phyloP scores from a whole-genome alignment of 1,140 invertebrate species.

The Onthophagus taurus region DNA sequence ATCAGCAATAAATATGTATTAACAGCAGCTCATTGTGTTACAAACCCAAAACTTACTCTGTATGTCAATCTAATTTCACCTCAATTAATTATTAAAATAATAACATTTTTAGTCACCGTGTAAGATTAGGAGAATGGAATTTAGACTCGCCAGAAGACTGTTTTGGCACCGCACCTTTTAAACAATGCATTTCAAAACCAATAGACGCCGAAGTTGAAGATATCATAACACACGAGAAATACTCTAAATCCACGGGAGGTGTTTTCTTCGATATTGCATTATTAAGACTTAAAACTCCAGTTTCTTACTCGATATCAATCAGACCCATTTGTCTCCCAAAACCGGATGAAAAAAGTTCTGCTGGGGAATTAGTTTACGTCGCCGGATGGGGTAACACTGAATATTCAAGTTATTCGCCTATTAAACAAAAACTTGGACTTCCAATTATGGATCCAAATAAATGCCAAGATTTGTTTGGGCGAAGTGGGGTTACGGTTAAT shows the following conservation, averaged over 20 bases:
- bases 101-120: constrained; percentile 34
- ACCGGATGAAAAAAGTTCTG: constrained; percentile 22
- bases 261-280: constrained; percentile 52
- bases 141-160: constrained; percentile 45
- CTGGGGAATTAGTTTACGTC: constrained; percentile 39
- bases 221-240: constrained; percentile 31
- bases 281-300: constrained; percentile 41
- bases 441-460: constrained; percentile 37
- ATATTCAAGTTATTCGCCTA: constrained; percentile 29
- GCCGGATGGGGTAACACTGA: constrained; percentile 59
- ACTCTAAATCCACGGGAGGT: constrained; percentile 36
- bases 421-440: constrained; percentile 34
- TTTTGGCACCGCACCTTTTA: constrained; percentile 23
- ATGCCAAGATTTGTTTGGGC: constrained; percentile 40
- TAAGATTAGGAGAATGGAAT: constrained; percentile 53
- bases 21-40: constrained; percentile 47
- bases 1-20: constrained; percentile 42
- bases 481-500: constrained; percentile 33
- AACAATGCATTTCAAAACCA: constrained; percentile 25
- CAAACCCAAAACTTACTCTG: background rate
- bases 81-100: background rate
- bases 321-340: constrained; percentile 59
- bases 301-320: constrained; percentile 42
- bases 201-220: constrained; percentile 28
- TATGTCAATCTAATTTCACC: background rate